Base-by-base conservation (phyloP, 2,113 vertebrate species). In the Neodon shergylaensis region DNA sequence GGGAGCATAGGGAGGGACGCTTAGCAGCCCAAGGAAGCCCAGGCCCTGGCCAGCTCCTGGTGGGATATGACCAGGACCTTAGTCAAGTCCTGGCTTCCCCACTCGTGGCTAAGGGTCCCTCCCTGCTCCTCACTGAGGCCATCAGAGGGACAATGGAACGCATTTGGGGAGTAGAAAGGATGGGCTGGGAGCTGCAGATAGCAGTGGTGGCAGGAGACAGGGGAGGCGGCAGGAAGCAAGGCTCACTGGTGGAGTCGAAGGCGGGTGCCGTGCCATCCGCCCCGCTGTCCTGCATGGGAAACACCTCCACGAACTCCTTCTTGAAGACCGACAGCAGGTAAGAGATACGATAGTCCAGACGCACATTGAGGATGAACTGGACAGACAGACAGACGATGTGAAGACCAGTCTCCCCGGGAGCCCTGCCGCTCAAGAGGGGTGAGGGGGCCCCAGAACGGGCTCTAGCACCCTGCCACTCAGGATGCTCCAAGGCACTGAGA, bases 241-340 rank as follows among this genome's bases (percentile, higher is more conserved):
- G 28, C 88, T 98, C 98, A 99, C 99, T 99, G 98, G 99, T 98
- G 5, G 99, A 99, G 95, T 99, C 99, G 93, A 99, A 98, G 77
- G 99, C 98, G 0, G 99, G 99, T 6, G 99, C 99, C 0, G 99
- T 99, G 90, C 99, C 99, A 0, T 99, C 99, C 0, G 99, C 99
- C 0, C 98, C 98, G 0, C 98, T 99, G 88, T 99, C 99, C 94
- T 98, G 99, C 99, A 99, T 99, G 21, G 99, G 99, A 81, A 99
- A 99, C 96, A 99, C 99, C 6, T 99, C 99, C 94, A 99, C 99
- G 97, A 99, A 99, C 98, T 99, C 99, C 98, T 99, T 99, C 98
- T 99, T 99, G 96, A 99, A 99, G 85, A 99, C 99, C 0, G 99
- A 99, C 33, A 99, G 99, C 97, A 99, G 98, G 98, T 99, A 99